Percentiles rank a stretch among this genome's conserved stretches.
Conservation (phyloP, 2,113 vertebrate genomes). For the Hippoglossus stenolepis region DNA sequence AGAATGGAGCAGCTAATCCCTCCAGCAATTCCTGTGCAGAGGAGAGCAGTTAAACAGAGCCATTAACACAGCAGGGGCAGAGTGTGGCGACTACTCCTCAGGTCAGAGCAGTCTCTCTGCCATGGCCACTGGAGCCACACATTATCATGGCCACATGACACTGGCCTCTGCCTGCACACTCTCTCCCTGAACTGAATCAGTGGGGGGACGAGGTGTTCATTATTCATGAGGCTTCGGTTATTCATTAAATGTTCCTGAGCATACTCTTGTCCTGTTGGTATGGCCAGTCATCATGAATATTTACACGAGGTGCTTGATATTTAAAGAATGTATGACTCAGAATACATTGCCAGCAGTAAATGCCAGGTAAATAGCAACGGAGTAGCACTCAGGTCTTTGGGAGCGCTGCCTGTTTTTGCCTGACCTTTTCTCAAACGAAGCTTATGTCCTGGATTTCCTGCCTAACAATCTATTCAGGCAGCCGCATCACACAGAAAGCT, state of each 20-base stretch:
- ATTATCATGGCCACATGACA: neutral
- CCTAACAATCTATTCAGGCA: constrained; percentile 31
- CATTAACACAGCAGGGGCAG: constrained; percentile 58
- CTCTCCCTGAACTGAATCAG: constrained; percentile 33
- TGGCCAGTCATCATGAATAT: constrained; percentile 71
- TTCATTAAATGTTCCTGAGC: constrained; percentile 67
- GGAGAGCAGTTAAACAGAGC: constrained; percentile 55
- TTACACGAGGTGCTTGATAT: constrained; percentile 72
- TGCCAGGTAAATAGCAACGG: constrained; percentile 73
- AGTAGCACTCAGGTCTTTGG: constrained; percentile 30
- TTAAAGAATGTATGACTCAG: constrained; percentile 67
- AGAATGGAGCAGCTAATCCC: constrained; percentile 64
- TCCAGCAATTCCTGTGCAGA: constrained; percentile 58
- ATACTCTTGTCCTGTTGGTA: constrained; percentile 59
- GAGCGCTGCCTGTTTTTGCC: constrained; percentile 16
- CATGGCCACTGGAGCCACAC: neutral
- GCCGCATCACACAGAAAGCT: constrained; percentile 11
- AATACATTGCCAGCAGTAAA: constrained; percentile 70
- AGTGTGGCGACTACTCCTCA: constrained; percentile 42
- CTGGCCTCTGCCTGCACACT: neutral
- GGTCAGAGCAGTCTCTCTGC: constrained; percentile 7
- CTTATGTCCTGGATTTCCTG: constrained; percentile 36
- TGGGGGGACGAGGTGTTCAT: constrained; percentile 39
- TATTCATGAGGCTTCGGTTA: constrained; percentile 74
- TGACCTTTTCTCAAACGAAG: constrained; percentile 70